A percentile compares a stretch with the other conserved stretches of the same genome.
Conservation (phyloP, 2,888 invertebrate genomes). For the Troides helena region DNA sequence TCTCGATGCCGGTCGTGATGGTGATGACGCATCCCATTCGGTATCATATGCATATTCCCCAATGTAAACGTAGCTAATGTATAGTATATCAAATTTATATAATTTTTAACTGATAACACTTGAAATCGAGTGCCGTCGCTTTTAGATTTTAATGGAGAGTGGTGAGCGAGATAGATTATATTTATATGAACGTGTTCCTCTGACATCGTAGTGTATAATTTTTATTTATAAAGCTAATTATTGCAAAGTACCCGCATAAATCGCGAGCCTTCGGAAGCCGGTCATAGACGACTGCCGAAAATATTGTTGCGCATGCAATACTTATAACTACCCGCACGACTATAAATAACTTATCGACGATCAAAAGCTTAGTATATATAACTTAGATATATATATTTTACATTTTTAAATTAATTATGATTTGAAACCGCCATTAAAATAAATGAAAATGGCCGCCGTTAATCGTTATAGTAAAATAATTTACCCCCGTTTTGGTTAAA, state of each 20-base stretch:
- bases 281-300: background rate
- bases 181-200: slow-evolving; percentile 34
- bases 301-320: too few relatives aligned
- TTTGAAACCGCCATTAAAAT: too few relatives aligned
- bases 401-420: too few relatives aligned
- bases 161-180: slow-evolving; percentile 24
- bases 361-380: too few relatives aligned
- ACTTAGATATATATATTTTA: too few relatives aligned
- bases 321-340: too few relatives aligned
- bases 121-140: slow-evolving; percentile 47
- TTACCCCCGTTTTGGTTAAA: too few relatives aligned
- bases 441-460: too few relatives aligned
- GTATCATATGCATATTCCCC: background rate
- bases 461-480: too few relatives aligned
- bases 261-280: background rate
- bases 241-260: background rate
- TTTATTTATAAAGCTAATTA: slow-evolving; percentile 1
- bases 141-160: slow-evolving; percentile 24
- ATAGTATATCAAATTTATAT: background rate
- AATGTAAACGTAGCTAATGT: background rate
- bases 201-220: slow-evolving; percentile 20
- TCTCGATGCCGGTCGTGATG: too few relatives aligned
- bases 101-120: slow-evolving; percentile 34
- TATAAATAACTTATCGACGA: too few relatives aligned
- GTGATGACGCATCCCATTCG: background rate